These are phyloP conservation scores for Nomada fabriciana DNA, from an alignment of 2,888 invertebrate species.

Conservation along the genomic window DNA sequence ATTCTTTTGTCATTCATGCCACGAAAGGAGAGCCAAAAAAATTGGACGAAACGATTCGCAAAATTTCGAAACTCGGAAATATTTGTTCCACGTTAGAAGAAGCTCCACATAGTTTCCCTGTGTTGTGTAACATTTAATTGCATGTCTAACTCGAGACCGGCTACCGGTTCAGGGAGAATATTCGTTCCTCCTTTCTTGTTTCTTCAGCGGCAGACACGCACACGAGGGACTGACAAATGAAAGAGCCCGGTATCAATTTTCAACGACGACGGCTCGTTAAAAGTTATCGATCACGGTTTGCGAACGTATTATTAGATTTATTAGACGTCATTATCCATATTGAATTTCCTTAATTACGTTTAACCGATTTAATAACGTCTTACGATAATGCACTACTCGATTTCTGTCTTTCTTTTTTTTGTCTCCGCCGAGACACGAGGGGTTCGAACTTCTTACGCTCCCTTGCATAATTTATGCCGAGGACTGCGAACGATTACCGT, in stretches of 20 bases:
- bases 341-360: conserved; percentile 50
- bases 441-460: not conserved
- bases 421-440: not conserved
- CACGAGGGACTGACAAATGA: conserved; percentile 44
- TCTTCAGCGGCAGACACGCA: not conserved
- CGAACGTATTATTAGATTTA: conserved; percentile 51
- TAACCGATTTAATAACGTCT: conserved; percentile 21
- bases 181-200: conserved; percentile 18
- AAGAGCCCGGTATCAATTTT: conserved; percentile 47
- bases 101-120: conserved; percentile 19
- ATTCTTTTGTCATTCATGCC: not conserved
- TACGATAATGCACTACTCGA: not conserved
- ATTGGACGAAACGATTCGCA: not conserved
- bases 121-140: conserved; percentile 42
- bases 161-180: conserved; percentile 4
- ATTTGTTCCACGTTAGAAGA: not conserved
- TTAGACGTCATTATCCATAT: conserved; percentile 49
- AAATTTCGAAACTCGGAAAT: not conserved
- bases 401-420: not conserved
- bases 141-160: conserved; percentile 12
- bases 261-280: conserved; percentile 49
- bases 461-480: conserved; percentile 36
- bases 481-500: not conserved
- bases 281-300: conserved; percentile 54
- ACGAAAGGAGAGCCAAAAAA: not conserved